Evolutionary conservation across 2,113 vertebrate species (phyloP), one percentile per base, ranked within the genome.

Genomic region (Eidolon helvum): DNA sequence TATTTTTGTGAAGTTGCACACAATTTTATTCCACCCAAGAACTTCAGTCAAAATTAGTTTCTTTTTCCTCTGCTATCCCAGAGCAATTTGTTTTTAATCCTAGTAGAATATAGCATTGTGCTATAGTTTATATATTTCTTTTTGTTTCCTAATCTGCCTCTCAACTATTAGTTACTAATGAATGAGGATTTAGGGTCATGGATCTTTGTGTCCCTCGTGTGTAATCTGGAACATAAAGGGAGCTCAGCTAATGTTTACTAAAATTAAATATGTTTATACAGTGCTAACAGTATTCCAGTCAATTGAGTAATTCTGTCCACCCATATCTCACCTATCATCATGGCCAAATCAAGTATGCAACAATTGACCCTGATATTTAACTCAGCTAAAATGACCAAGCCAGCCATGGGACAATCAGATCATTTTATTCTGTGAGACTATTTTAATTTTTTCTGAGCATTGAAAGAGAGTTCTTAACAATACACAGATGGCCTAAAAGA

Each of bases 381-480:
- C 79, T 91, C 50, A 75, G 9, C 24, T 18, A 63, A 95, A 75
- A 92, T 91, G 69, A 21, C 69, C n/a, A 80, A 53, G 75, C 40
- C 38, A 71, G 45, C 11, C 80, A 75, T 48, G 45, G 21, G 15
- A 69, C 30, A 90, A 80, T 94, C 71, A 33, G 30, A 65, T 83
- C 28, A 79, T 69, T 90, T 95, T 90, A 48, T 40, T 22, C 10
- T 7, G 2, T 85, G 7, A 97, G 16, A 59, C 57, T 7, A 65
- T 75, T 59, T 48, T 80, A 40, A 50, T 94, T 97, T 94, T 94
- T 95, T 75, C 80, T 77, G 91, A 94, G 40, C 50, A 92, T n/a
- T 94, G 72, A 80, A 92, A 66, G 53, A 82, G 35, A 92, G 33
- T 83, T 94, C 65, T 86, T 95, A 87, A 96, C 35, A 61, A 72